These are phyloP conservation scores for Dysidea cf. avara DNA, from an alignment of 37 sponge, comb jelly and placozoan genomes.

Conservation along the genomic window DNA sequence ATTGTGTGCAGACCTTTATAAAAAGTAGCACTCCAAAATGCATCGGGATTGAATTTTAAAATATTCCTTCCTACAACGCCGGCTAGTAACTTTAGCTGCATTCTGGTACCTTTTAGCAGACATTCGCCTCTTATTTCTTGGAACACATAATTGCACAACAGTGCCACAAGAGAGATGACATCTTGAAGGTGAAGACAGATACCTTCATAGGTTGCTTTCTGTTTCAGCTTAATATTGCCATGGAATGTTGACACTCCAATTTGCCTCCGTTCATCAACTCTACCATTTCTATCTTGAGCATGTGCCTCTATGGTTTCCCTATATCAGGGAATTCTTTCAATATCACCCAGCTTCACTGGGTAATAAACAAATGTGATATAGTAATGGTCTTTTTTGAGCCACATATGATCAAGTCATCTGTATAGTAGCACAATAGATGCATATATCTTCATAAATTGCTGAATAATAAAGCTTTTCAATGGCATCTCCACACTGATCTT, in stretches of 20 bases:
- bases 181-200: constrained; percentile 23
- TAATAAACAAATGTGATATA: too few species aligned
- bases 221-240: constrained; percentile 16
- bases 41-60: constrained; percentile 39
- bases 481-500: too few species aligned
- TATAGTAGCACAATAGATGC: too few species aligned
- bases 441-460: too few species aligned
- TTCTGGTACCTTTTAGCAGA: constrained; percentile 18
- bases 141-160: constrained; percentile 33
- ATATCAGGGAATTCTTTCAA: constrained; percentile 11
- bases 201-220: constrained; percentile 31
- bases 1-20: constrained; percentile 14
- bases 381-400: too few species aligned
- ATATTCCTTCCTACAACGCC: constrained; percentile 29
- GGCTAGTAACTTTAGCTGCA: constrained; percentile 16
- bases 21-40: constrained; percentile 32
- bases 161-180: constrained; percentile 21
- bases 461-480: too few species aligned
- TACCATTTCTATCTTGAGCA: constrained; percentile 17
- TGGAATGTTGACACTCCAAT: constrained; percentile 37
- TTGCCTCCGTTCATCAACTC: constrained; percentile 25
- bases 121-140: constrained; percentile 10
- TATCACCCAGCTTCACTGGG: neutral
- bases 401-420: too few species aligned
- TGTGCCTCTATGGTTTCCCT: constrained; percentile 28